Evolutionary conservation across 2,888 invertebrate species (phyloP).

Genomic region (Tridacna gigas): DNA sequence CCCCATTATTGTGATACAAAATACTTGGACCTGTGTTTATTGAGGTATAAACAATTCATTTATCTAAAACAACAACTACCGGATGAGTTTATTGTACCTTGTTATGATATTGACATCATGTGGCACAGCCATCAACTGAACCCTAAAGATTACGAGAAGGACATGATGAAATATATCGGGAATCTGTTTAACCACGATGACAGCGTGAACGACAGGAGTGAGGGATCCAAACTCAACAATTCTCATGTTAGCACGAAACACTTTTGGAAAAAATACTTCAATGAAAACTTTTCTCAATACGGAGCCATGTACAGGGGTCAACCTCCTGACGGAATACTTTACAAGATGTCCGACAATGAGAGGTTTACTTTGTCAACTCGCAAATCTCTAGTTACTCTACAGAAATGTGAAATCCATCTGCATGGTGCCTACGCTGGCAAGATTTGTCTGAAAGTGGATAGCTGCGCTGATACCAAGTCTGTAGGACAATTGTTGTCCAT

Average conservation of each 20-base stretch:
- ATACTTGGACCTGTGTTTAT: conserved; percentile 84
- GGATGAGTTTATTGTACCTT: conserved; percentile 85
- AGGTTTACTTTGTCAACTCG: conserved; percentile 70
- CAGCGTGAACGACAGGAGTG: conserved; percentile 84
- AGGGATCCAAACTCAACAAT: conserved; percentile 84
- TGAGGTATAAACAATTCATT: conserved; percentile 84
- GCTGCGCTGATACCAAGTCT: background rate
- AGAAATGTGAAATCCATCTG: conserved; percentile 20
- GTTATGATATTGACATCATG: conserved; percentile 86
- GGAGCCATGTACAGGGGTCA: conserved; percentile 86
- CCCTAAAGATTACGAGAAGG: conserved; percentile 78
- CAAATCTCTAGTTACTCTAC: conserved; percentile 46
- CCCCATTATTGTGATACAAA: conserved; percentile 85
- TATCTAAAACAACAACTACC: conserved; percentile 84
- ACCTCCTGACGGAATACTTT: conserved; percentile 83
- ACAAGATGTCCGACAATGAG: conserved; percentile 78
- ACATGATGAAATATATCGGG: conserved; percentile 77
- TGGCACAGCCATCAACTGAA: conserved; percentile 86
- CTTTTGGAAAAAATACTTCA: conserved; percentile 84
- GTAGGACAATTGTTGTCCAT: background rate
- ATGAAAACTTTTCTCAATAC: conserved; percentile 83
- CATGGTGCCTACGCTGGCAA: background rate
- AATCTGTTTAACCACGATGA: conserved; percentile 85
- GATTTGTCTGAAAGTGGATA: background rate
- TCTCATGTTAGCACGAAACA: conserved; percentile 84